Conservation (phyloP, 2,113 vertebrate genomes). For the Pangasianodon gigas region DNA sequence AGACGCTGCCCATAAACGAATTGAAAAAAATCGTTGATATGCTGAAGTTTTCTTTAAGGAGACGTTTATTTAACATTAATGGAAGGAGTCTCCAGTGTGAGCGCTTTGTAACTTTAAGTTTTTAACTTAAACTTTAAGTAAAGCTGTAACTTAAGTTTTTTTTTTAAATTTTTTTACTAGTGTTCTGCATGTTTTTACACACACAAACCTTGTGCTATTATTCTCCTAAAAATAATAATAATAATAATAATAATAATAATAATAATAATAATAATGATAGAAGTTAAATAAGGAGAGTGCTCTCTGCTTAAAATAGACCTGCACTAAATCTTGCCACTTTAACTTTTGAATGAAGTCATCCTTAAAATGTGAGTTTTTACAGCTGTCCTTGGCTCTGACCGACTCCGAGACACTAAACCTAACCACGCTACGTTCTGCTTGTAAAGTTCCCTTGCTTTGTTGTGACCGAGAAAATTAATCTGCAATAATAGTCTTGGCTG, state of each 20-base stretch:
- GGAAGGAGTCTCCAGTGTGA: neutral
- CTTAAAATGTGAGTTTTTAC: constrained; percentile 23
- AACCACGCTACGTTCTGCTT: neutral
- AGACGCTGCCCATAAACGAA: no score
- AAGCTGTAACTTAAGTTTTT: neutral
- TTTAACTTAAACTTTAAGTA: no score
- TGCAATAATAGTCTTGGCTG: constrained; percentile 31
- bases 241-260: neutral
- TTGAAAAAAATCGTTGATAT: no score
- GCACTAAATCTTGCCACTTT: neutral
- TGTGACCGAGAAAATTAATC: constrained; percentile 10
- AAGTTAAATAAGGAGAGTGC: neutral
- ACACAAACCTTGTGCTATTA: neutral
- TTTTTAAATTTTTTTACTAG: neutral
- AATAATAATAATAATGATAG: neutral
- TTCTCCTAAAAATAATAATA: constrained; percentile 3
- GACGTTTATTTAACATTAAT: neutral
- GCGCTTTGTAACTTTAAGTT: neutral
- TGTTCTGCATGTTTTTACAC: neutral
- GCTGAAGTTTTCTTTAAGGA: neutral
- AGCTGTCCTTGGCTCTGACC: constrained; percentile 19
- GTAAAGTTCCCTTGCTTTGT: constrained; percentile 8
- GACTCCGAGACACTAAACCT: constrained; percentile 14
- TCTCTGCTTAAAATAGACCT: neutral
- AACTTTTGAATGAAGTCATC: constrained; percentile 6